phyloP scores from a whole-genome alignment of 2,113 vertebrate genomes.

The Phoenicopterus ruber region DNA sequence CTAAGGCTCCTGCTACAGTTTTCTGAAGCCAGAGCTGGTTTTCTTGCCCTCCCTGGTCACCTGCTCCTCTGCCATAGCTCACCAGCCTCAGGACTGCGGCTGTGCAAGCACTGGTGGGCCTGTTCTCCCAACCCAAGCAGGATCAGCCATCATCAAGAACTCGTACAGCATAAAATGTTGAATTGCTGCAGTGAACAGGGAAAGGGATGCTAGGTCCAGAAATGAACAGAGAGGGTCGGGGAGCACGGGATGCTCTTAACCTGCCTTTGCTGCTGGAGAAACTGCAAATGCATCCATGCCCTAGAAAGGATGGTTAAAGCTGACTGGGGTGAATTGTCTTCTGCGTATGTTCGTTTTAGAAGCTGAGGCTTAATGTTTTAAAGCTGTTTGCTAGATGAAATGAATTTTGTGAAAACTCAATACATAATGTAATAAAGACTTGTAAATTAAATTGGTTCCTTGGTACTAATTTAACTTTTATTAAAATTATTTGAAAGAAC shows the following conservation, averaged over 20 bases:
- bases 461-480: not conserved
- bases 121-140: not conserved
- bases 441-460: not conserved
- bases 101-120: no score
- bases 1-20: not conserved
- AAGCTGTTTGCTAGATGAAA: not conserved
- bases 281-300: not conserved
- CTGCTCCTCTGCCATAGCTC: not conserved
- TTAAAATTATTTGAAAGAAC: not conserved
- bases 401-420: not conserved
- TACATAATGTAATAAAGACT: not conserved
- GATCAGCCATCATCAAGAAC: not conserved
- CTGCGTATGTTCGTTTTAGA: not conserved
- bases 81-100: not conserved
- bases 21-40: not conserved
- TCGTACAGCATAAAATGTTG: rapidly evolving
- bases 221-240: rapidly evolving
- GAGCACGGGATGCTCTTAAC: rapidly evolving
- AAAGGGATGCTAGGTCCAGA: not conserved
- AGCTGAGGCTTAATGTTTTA: not conserved
- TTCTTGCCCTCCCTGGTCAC: not conserved
- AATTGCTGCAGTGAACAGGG: not conserved
- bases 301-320: not conserved
- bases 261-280: not conserved
- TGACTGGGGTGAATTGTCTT: not conserved